Evolutionary conservation across 2,888 invertebrate species (phyloP).

Genomic region (Drosophila cracens): DNA sequence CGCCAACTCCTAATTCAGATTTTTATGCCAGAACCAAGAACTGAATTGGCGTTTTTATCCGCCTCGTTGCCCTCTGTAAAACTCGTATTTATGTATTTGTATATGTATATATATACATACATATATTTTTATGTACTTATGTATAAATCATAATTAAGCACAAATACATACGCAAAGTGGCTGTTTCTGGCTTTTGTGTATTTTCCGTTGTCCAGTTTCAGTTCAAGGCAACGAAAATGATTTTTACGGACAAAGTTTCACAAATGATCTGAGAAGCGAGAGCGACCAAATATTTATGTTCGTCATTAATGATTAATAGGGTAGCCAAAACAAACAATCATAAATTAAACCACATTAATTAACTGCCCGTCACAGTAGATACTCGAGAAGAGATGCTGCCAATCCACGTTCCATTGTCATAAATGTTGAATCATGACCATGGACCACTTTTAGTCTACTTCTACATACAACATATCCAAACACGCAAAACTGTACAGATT

Average conservation of each 20-base stretch:
- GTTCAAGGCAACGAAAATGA: constrained; percentile 22
- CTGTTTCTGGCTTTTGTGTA: constrained; percentile 29
- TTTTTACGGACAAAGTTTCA: constrained; percentile 47
- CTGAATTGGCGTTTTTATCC: constrained; percentile 31
- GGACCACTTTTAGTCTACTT: constrained; percentile 19
- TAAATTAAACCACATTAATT: constrained; percentile 72
- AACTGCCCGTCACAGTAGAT: constrained; percentile 53
- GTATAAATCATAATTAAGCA: constrained; percentile 73
- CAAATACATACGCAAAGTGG: constrained; percentile 51
- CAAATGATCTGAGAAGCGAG: constrained; percentile 58
- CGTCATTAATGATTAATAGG: constrained; percentile 70
- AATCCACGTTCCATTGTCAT: constrained; percentile 40
- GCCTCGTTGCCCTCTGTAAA: constrained; percentile 20
- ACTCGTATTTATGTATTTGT: constrained; percentile 19
- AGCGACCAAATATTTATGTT: constrained; percentile 68
- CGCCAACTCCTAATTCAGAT: constrained; percentile 27
- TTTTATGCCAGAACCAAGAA: constrained; percentile 6
- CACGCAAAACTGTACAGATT: background rate
- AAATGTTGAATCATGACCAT: constrained; percentile 43
- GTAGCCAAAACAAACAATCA: constrained; percentile 61
- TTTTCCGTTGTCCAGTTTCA: constrained; percentile 49
- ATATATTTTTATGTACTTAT: constrained; percentile 41
- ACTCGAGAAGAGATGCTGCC: constrained; percentile 32
- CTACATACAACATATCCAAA: background rate
- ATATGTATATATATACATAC: constrained; percentile 1